Conservation (phyloP, 2,888 invertebrate species). For the Cantharis rufa region DNA sequence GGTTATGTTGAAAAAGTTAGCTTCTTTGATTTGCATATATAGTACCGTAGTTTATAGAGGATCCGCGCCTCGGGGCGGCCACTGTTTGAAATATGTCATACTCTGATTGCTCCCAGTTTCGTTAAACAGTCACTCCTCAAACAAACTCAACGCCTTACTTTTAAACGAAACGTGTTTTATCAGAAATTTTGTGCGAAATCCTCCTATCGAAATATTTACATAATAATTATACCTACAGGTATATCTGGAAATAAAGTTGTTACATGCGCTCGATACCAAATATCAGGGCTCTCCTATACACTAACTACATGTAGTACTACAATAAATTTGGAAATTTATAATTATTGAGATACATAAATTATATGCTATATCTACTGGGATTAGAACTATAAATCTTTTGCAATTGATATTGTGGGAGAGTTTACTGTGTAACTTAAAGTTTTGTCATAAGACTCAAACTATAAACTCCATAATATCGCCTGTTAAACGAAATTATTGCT, state of each 20-base stretch:
- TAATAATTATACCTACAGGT: not conserved
- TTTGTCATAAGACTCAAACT: not conserved
- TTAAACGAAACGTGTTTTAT: not conserved
- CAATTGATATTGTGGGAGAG: not conserved
- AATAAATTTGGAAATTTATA: not conserved
- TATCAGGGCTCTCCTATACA: not conserved
- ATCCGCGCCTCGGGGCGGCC: constrained; percentile 35
- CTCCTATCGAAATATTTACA: not conserved
- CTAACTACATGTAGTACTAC: not conserved
- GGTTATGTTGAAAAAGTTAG: constrained; percentile 46
- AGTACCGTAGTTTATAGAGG: constrained; percentile 45
- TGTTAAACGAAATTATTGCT: not conserved
- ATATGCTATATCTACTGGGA: not conserved
- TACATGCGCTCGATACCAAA: not conserved
- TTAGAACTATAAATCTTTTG: constrained; percentile 2
- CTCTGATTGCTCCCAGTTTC: constrained; percentile 32
- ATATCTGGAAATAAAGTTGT: not conserved
- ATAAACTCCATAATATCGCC: not conserved
- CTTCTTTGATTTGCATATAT: constrained; percentile 49
- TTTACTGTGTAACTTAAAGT: not conserved
- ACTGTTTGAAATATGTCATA: constrained; percentile 38
- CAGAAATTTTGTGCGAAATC: not conserved
- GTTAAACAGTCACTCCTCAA: constrained; percentile 24
- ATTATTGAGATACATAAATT: constrained; percentile 2
- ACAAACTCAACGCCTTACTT: constrained; percentile 3